Evolutionary conservation across 2,888 invertebrate genomes (phyloP), one percentile per base, ranked within the genome.

Genomic region (Galeopsomyia nigrocyanea): DNA sequence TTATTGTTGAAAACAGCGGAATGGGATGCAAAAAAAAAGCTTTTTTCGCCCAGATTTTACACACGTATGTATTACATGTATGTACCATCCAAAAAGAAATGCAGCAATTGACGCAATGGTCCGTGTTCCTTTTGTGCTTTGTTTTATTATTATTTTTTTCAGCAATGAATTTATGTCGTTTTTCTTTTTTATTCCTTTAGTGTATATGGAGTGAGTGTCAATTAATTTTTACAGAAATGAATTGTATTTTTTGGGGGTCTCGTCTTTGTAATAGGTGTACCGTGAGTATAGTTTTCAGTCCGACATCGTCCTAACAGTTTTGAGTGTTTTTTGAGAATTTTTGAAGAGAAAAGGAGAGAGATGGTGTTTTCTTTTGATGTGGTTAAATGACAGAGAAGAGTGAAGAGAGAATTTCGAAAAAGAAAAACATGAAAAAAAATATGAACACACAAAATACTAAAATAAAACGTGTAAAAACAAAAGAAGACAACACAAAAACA

Each of bases 81-180:
- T 68, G 51, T 39, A 26, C 46, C 60, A n/a, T 39, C 60, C 10
- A 1, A 26, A 26, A 26, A 22, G n/a, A n/a, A 26, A 63, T 64
- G 61, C 47, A 56, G 19, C 10, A 22, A 39, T 49, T 53, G 69
- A 69, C 69, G 72, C 72, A 72, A 72, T 70, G 75, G 66, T 75
- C 71, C 75, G 46, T 75, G 72, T 71, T 75, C 72, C 72, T 75
- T 72, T 72, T 72, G 75, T 58, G 67, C 69, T 75, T 75, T 75
- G 66, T 75, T 68, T 63, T 53, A 47, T 9, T 50, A n/a, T n/a
- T n/a, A n/a, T 39, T 1, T 39, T 10, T 39, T 39, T 39, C 13
- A 39, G 7, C 39, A 7, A 39, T 39, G 39, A 39, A 9, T 39
- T 39, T 39, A 39, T 39, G 39, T 9, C 39, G 31, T 26, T 47